These are phyloP conservation scores for Hirundo rustica DNA, from an alignment of 2,797 vertebrate species.

Conservation along the genomic window DNA sequence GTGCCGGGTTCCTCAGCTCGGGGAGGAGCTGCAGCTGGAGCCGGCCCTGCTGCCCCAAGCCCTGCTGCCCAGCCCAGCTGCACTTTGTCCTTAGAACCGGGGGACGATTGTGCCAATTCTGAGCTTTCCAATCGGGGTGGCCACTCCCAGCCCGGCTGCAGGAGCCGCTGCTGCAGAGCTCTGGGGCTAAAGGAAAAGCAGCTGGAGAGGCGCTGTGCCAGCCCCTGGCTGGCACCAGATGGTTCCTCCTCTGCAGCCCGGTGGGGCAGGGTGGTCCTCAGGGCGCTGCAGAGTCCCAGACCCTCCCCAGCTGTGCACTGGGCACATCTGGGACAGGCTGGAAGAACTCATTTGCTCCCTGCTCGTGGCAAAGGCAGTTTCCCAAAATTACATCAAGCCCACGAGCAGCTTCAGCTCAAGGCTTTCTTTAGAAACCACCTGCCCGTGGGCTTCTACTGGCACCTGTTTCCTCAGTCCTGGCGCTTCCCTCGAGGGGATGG, in stretches of 20 bases:
- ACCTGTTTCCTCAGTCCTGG: neutral
- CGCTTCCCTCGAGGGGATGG: neutral
- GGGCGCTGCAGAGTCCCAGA: rapidly evolving
- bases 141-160: rapidly evolving
- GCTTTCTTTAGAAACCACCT: neutral
- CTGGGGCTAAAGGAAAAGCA: neutral
- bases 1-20: neutral
- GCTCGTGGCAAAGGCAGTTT: neutral
- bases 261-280: neutral
- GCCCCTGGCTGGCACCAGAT: rapidly evolving
- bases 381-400: neutral
- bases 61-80: neutral
- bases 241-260: rapidly evolving
- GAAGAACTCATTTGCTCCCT: rapidly evolving
- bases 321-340: neutral
- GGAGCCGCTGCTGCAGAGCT: neutral
- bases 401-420: neutral
- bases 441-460: rapidly evolving
- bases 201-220: neutral
- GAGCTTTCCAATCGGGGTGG: neutral
- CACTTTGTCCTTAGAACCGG: neutral
- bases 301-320: neutral
- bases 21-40: neutral
- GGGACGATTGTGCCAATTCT: rapidly evolving
- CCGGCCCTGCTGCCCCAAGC: neutral